These are phyloP conservation scores for Sitophilus oryzae DNA, from an alignment of 1,140 invertebrate species.

Conservation along the genomic window DNA sequence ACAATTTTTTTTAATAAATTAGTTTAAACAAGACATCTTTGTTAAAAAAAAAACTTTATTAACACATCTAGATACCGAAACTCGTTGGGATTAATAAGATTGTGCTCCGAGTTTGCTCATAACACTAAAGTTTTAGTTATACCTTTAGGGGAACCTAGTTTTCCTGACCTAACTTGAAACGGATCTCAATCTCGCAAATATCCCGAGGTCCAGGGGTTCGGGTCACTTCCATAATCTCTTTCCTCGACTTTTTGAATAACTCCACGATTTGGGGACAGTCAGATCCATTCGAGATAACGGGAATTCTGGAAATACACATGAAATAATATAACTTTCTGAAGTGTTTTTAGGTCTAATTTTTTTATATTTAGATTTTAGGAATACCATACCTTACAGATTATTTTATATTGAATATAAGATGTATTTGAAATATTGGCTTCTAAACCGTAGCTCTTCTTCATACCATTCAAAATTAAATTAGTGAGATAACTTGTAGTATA, in stretches of 20 bases:
- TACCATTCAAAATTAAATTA: too few species aligned
- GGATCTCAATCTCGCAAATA: slow-evolving; percentile 8
- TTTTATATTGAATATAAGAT: too few species aligned
- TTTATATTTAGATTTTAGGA: too few species aligned
- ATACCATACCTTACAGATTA: too few species aligned
- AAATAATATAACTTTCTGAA: too few species aligned
- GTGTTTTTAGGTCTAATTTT: too few species aligned
- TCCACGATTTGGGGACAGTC: too few species aligned
- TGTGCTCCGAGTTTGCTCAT: slow-evolving; percentile 11
- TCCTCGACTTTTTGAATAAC: slow-evolving; percentile 12
- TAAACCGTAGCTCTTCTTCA: too few species aligned
- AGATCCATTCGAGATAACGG: too few species aligned
- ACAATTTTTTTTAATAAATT: background rate
- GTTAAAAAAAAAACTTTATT: background rate
- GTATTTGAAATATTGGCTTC: too few species aligned
- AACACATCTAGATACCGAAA: background rate
- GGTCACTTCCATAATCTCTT: slow-evolving; percentile 14
- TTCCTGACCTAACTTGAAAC: slow-evolving; percentile 1
- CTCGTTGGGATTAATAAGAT: slow-evolving; percentile 4
- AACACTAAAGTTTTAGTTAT: slow-evolving; percentile 16
- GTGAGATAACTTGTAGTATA: too few species aligned
- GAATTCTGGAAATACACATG: too few species aligned
- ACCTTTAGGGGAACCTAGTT: slow-evolving; percentile 7
- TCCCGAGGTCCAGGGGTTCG: slow-evolving; percentile 8
- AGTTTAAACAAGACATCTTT: background rate